These are phyloP conservation scores for Alfaro cultratus DNA, from an alignment of 2,797 vertebrate species.

Conservation along the genomic window DNA sequence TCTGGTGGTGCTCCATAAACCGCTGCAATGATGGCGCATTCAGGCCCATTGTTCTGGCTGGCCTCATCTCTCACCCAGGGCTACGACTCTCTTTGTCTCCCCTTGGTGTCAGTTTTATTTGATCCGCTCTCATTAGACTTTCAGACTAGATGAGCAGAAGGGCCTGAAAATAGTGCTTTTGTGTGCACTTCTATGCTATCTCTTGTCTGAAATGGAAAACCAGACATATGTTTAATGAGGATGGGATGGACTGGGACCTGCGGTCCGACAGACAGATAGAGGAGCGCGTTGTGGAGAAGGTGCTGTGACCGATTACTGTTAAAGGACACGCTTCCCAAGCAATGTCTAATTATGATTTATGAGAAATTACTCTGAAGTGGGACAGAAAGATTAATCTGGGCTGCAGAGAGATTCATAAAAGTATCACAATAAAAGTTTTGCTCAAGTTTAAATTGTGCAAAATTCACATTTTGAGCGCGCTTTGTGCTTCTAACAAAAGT, in stretches of 20 bases:
- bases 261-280: conserved; percentile 49
- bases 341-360: conserved; percentile 59
- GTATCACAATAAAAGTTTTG: conserved; percentile 52
- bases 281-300: conserved; percentile 43
- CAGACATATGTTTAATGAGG: conserved; percentile 86
- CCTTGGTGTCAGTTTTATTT: conserved; percentile 72
- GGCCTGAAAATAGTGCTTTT: conserved; percentile 80
- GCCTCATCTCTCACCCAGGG: conserved; percentile 67
- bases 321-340: conserved; percentile 65
- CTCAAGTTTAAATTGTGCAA: conserved; percentile 10
- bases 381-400: conserved; percentile 67
- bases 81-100: conserved; percentile 72
- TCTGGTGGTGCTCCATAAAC: conserved; percentile 57
- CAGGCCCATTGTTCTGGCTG: conserved; percentile 74
- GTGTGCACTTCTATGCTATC: conserved; percentile 76
- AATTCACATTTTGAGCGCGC: too few species aligned
- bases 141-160: conserved; percentile 70
- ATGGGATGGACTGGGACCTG: conserved; percentile 55
- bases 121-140: conserved; percentile 83
- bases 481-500: too few species aligned
- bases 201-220: conserved; percentile 78
- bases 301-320: conserved; percentile 47
- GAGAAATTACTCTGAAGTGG: conserved; percentile 63
- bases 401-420: conserved; percentile 26
- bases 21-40: conserved; percentile 67